Evolutionary conservation across 2,888 invertebrate species (phyloP), one percentile per base, ranked within the genome.

Genomic region (Zygothrica quintamaculata): DNA sequence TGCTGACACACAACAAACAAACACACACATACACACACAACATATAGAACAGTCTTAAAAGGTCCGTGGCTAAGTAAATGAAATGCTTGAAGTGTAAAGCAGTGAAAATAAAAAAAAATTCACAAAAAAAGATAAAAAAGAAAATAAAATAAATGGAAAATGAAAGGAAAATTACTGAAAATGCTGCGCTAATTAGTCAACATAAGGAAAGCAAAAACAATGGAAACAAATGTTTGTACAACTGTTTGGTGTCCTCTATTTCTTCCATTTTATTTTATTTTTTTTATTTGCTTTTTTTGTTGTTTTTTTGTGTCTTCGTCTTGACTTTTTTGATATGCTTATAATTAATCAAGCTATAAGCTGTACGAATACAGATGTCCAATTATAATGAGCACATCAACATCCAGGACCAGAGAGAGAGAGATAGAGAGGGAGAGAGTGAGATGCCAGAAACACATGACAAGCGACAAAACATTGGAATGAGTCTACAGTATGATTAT

Each of bases 151-250:
- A 50, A 52, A 31, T n/a, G 39, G 13, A 55, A 57, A 18, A 44
- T 26, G 47, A 64, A 70, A 53, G 40, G 22, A 61, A 74, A 66
- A 36, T 42, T 44, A 7, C 51, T 55, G 36, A 31, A 59, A 69
- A 75, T 66, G 52, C 29, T 60, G 64, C 79, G 78, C 66, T 84
- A 79, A 79, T 84, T 84, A 81, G 78, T 75, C 48, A 64, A 74
- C 58, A 67, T 25, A 57, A 51, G 36, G 46, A 37, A 51, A 52
- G 50, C 29, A 59, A 72, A 37, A 69, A 61, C 53, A 62, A 62
- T 15, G 25, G 13, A 18, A 13, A 60, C 25, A 55, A 66, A 57
- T 67, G 62, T 71, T 74, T 68, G 34, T 33, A 47, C 55, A 68
- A 44, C 64, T 52, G 69, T 22, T 22, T 22, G 2, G 2, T 22